These are phyloP conservation scores for Nansenia antarctica DNA, from an alignment of 2,113 vertebrate genomes.

Conservation along the genomic window DNA sequence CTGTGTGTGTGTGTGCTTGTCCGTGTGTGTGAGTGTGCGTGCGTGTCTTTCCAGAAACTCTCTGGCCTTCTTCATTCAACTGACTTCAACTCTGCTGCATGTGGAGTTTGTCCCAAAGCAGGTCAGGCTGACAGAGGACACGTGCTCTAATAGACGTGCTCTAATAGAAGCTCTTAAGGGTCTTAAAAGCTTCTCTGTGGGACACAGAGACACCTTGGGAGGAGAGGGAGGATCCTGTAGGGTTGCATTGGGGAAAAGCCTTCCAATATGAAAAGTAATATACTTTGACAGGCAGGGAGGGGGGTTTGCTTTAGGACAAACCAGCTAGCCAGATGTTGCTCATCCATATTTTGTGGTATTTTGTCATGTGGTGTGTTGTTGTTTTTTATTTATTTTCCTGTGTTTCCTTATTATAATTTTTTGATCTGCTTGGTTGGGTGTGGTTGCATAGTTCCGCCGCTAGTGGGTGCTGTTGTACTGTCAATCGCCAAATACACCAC, in stretches of 20 bases:
- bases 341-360: slow-evolving; percentile 12
- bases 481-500: slow-evolving; percentile 48
- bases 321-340: slow-evolving; percentile 18
- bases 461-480: slow-evolving; percentile 68
- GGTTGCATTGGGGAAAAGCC: background rate
- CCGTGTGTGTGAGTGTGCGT: slow-evolving; percentile 5
- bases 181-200: too few relatives aligned
- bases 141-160: too few relatives aligned
- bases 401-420: too few relatives aligned
- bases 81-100: slow-evolving; percentile 23
- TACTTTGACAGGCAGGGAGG: background rate
- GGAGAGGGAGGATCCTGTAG: too few relatives aligned
- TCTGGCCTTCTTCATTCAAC: too few relatives aligned
- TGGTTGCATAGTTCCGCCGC: slow-evolving; percentile 41
- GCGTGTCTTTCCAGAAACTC: too few relatives aligned
- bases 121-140: too few relatives aligned
- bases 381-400: too few relatives aligned
- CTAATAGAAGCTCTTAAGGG: too few relatives aligned
- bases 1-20: too few relatives aligned
- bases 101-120: slow-evolving; percentile 35
- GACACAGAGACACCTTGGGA: too few relatives aligned
- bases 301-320: background rate
- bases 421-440: slow-evolving; percentile 24
- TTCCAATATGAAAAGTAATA: background rate
- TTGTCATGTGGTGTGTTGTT: background rate